Conservation (phyloP, 2,113 vertebrate species). For the Mola mola region DNA sequence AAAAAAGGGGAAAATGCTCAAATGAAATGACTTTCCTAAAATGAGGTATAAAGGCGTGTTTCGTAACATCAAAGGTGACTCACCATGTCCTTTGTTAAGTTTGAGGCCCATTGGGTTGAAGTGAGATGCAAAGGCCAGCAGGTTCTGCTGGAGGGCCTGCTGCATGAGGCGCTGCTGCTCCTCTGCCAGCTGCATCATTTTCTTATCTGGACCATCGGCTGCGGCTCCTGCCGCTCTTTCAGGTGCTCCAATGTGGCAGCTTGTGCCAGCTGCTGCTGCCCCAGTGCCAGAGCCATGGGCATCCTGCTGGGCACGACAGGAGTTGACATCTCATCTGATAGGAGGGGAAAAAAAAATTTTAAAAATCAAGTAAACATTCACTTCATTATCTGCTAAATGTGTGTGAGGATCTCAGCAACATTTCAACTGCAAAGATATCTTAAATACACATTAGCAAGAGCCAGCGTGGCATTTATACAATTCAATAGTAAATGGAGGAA, state of each 20-base stretch:
- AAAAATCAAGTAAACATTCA: neutral
- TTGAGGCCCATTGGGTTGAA: constrained; percentile 91
- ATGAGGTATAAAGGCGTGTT: neutral
- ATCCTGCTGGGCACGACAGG: constrained; percentile 84
- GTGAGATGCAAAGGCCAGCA: constrained; percentile 90
- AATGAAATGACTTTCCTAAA: neutral
- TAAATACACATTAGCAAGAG: no score
- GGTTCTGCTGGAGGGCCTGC: constrained; percentile 94
- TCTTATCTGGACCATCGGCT: constrained; percentile 88
- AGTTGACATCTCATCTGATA: constrained; percentile 70
- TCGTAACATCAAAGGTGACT: constrained; percentile 23
- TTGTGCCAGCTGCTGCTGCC: constrained; percentile 83
- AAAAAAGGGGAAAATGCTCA: neutral
- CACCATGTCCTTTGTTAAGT: constrained; percentile 87
- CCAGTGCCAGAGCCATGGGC: constrained; percentile 84
- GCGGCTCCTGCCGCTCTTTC: constrained; percentile 82
- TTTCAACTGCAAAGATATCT: no score
- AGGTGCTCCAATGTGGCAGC: constrained; percentile 90
- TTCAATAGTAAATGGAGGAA: no score
- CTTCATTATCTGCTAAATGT: neutral
- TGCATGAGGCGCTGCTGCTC: constrained; percentile 95
- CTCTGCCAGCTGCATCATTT: constrained; percentile 83
- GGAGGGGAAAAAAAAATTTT: neutral
- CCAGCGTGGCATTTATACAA: no score
- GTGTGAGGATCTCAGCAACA: no score